Evolutionary conservation across 2,797 vertebrate genomes (phyloP), one percentile per base, ranked within the genome.

Genomic region (Onychomys leucogaster): DNA sequence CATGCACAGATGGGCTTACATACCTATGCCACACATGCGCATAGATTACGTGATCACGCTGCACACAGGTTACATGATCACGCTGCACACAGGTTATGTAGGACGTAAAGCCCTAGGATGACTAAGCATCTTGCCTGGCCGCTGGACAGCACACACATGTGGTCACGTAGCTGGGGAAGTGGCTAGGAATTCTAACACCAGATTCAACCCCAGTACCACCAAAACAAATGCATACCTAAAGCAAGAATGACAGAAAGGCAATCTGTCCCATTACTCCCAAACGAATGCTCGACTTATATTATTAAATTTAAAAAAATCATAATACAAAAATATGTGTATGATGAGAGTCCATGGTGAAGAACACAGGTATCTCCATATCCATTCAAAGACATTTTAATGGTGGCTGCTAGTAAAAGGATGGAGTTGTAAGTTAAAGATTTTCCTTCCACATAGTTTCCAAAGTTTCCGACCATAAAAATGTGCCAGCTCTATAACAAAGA

Each of bases 401-500:
- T 61, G 61, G n/a, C 43, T 90, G 7, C 84, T 46, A 17, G 16
- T 71, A 76, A 95, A 91, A 46, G 55, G 81, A 49, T 82, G 27
- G 32, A 43, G 75, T 77, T 73, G 29, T 82, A 82, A 81, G 75
- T 96, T 46, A 75, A 85, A 16, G 61, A 69, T 86, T 86, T 89
- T 94, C 65, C 37, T 78, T 49, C 83, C 19, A 91, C 9, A 63
- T n/a, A 25, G 69, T 83, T 89, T 69, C 43, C 52, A 67, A 67
- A 2, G 89, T 90, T 93, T 93, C 80, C 86, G 92, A 43, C 46
- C 63, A 34, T 34, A 41, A 92, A 57, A 69, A 59, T 81, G 34
- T 83, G 34, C 27, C 91, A 87, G n/a, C 41, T 97, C 78, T 41
- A 78, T 59, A 73, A 88, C 55, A 95, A 89, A 85, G 82, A 95